These are phyloP conservation scores for Lagocephalus sceleratus DNA, from an alignment of 2,797 vertebrate species.

Conservation along the genomic window DNA sequence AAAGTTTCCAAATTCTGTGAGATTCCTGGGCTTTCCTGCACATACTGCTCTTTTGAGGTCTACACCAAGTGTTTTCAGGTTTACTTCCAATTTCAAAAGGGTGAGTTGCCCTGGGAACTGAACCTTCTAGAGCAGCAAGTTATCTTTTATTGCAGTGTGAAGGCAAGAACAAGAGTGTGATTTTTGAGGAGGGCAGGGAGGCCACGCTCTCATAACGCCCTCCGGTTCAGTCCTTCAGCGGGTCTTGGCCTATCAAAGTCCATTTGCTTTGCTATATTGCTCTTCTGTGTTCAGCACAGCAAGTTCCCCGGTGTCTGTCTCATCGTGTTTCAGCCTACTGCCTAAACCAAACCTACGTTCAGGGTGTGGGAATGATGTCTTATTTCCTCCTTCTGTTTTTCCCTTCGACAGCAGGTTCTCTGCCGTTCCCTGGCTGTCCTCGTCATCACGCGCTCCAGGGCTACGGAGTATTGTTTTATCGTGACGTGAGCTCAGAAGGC, in stretches of 20 bases:
- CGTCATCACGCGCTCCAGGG: conserved; percentile 77
- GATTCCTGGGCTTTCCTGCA: too few relatives aligned
- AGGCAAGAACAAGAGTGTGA: conserved; percentile 22
- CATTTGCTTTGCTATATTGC: conserved; percentile 33
- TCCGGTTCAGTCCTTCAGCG: conserved; percentile 29
- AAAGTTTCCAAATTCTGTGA: too few relatives aligned
- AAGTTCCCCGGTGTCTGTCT: conserved; percentile 22
- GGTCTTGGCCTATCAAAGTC: conserved; percentile 26
- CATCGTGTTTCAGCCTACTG: conserved; percentile 32
- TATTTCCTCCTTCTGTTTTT: conserved; percentile 30
- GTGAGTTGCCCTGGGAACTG: too few relatives aligned
- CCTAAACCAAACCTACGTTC: conserved; percentile 33
- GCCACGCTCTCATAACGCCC: conserved; percentile 20
- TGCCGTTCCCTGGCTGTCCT: conserved; percentile 68
- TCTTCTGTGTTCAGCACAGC: conserved; percentile 24
- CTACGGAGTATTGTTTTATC: conserved; percentile 78
- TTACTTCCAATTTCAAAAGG: too few relatives aligned
- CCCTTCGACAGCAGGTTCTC: conserved; percentile 13
- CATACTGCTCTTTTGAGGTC: too few relatives aligned
- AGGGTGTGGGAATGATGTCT: conserved; percentile 34
- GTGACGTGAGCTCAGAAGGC: conserved; percentile 72
- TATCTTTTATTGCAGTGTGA: conserved; percentile 9
- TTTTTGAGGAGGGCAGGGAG: conserved; percentile 10
- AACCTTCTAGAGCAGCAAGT: neutral
- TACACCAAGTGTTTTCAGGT: too few relatives aligned